Conservation (phyloP, 2,113 vertebrate genomes). For the Syrrhaptes paradoxus region DNA sequence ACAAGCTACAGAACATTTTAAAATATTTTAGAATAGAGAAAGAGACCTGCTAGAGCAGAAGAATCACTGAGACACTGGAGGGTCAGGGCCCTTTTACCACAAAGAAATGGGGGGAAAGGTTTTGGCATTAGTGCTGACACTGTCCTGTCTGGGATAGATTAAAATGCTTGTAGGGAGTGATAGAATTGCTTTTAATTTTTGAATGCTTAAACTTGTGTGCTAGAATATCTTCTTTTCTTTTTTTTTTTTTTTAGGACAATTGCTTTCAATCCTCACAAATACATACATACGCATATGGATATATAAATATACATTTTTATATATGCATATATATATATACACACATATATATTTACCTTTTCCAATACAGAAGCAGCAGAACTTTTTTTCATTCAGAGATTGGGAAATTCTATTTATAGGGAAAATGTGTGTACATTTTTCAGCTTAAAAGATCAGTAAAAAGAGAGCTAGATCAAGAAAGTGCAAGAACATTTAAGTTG, state of each 20-base stretch:
- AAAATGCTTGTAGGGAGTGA: not conserved
- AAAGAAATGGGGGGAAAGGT: not conserved
- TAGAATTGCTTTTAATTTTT: not conserved
- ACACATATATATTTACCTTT: not conserved
- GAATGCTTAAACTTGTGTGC: not conserved
- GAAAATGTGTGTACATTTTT: not conserved
- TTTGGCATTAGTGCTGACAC: not conserved
- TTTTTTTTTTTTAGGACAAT: not conserved
- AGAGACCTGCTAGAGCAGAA: not conserved
- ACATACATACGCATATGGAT: not conserved
- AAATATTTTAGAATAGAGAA: not conserved
- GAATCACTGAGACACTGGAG: fast-evolving
- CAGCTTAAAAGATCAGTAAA: not conserved
- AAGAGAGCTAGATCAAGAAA: not conserved
- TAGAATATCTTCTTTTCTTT: not conserved
- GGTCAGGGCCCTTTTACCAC: not conserved
- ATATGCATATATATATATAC: too few species aligned
- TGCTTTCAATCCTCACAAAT: not conserved
- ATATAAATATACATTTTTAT: not conserved
- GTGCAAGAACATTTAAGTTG: not conserved
- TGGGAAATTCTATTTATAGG: too few species aligned
- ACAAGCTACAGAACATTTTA: conserved; percentile 10
- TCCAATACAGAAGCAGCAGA: not conserved
- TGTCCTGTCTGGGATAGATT: not conserved
- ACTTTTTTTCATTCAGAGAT: not conserved